Evolutionary conservation across 2,888 invertebrate genomes (phyloP), one percentile per base, ranked within the genome.

Genomic region (Clistopyga incitator): DNA sequence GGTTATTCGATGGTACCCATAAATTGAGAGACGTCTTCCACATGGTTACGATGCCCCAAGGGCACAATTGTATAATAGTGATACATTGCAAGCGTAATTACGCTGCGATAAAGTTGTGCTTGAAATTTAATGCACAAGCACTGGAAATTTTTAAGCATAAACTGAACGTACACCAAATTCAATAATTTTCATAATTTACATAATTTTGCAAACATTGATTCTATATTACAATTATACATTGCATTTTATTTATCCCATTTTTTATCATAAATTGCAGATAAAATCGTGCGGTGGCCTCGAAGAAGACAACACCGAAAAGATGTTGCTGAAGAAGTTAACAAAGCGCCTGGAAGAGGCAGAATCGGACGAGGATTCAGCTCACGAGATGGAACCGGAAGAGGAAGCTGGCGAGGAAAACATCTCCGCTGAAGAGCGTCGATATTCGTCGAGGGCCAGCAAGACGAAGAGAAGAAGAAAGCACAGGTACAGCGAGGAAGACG

Each of bases 221-320:
- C n/a, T n/a, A n/a, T n/a, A n/a, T n/a, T n/a, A n/a, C 25, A 61
- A 38, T 6, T 13, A 13, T 20, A 23, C 20, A 38, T 13, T 13
- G 13, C 6, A 38, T 38, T 38, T 6, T 38, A 38, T 10, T 38
- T 10, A 38, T 10, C 8, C 0, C 10, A 38, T 38, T 34, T 15
- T 47, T n/a, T n/a, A n/a, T n/a, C 23, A 18, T 59, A 18, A 3
- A 71, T 80, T 64, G 6, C 68, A 92, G 92, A 78, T 91, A 10
- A 89, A 89, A 84, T 75, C 89, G 0, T 92, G 92, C 75, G 86
- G 88, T 82, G 84, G 77, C 29, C 77, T 80, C 20, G 88, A 87
- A 3, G 86, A 86, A 6, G 87, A 86, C 15, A 59, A 23, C 3
- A 61, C 47, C 0, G 85, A 89, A 0, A 88, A 86, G 56, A 86